Evolutionary conservation across 2,797 vertebrate species (phyloP).

Genomic region (Rhincodon typus): DNA sequence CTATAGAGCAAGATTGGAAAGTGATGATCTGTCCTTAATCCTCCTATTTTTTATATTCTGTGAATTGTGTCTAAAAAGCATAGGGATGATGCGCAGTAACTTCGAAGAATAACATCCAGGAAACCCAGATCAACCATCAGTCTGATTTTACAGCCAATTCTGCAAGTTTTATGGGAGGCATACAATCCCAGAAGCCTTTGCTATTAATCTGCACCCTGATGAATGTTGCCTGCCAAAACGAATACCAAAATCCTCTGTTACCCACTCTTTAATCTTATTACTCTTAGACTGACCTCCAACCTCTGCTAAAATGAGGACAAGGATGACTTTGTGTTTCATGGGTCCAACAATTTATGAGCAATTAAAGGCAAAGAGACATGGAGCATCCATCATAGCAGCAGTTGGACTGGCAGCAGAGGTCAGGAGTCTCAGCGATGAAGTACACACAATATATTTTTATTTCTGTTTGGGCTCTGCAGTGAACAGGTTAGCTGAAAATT

Average conservation of each 20-base stretch:
- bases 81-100: slow-evolving; percentile 1
- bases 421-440: slow-evolving; percentile 81
- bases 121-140: slow-evolving; percentile 25
- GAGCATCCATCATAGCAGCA: slow-evolving; percentile 85
- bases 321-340: slow-evolving; percentile 71
- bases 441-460: slow-evolving; percentile 98
- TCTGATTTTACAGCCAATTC: slow-evolving; percentile 36
- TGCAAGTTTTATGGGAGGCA: slow-evolving; percentile 34
- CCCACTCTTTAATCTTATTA: slow-evolving; percentile 71
- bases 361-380: slow-evolving; percentile 88
- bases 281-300: slow-evolving; percentile 69
- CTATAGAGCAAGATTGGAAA: neutral
- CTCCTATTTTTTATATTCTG: neutral
- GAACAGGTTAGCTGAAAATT: slow-evolving; percentile 89
- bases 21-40: slow-evolving; percentile 18
- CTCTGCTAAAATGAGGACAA: slow-evolving; percentile 70
- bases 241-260: slow-evolving; percentile 41
- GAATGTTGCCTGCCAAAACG: slow-evolving; percentile 36
- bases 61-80: slow-evolving; percentile 12
- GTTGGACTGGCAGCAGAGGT: slow-evolving; percentile 76
- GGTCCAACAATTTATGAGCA: slow-evolving; percentile 96
- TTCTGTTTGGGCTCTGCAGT: slow-evolving; percentile 94
- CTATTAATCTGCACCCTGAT: slow-evolving; percentile 35
- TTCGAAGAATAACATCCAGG: slow-evolving; percentile 32
- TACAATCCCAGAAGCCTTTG: slow-evolving; percentile 33